Evolutionary conservation across 2,888 invertebrate species (phyloP).

Genomic region (Amiota mariae): DNA sequence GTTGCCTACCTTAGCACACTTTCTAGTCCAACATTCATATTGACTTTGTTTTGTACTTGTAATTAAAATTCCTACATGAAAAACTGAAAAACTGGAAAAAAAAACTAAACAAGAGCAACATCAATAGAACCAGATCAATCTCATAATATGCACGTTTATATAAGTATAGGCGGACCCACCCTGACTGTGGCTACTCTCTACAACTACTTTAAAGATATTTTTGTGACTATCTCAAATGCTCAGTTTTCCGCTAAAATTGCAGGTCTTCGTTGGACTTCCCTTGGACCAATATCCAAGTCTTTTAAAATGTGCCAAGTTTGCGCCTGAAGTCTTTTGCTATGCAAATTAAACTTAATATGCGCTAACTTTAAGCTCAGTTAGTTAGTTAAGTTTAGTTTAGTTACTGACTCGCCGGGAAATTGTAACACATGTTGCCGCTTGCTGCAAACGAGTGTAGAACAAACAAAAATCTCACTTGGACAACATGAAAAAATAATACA

Average conservation of each 20-base stretch:
- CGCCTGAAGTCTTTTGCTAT: conserved; percentile 39
- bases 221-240: background rate
- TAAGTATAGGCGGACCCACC: too few relatives aligned
- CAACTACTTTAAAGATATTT: background rate
- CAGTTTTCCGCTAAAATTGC: background rate
- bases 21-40: background rate
- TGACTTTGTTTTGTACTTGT: conserved; percentile 1
- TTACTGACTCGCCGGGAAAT: conserved; percentile 1
- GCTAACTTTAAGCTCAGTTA: conserved; percentile 5
- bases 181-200: background rate
- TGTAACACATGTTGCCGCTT: background rate
- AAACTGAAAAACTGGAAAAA: background rate
- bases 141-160: background rate
- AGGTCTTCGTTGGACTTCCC: background rate
- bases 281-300: background rate
- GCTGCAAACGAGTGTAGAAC: too few relatives aligned
- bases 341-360: conserved; percentile 58
- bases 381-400: background rate
- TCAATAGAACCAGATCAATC: conserved; percentile 18
- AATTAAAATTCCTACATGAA: conserved; percentile 18
- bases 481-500: background rate
- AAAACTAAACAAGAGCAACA: background rate
- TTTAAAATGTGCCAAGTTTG: conserved; percentile 21
- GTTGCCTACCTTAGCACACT: background rate
- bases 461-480: too few relatives aligned